Evolutionary conservation across 2,797 vertebrate genomes (phyloP).

Genomic region (Microcaecilia unicolor): DNA sequence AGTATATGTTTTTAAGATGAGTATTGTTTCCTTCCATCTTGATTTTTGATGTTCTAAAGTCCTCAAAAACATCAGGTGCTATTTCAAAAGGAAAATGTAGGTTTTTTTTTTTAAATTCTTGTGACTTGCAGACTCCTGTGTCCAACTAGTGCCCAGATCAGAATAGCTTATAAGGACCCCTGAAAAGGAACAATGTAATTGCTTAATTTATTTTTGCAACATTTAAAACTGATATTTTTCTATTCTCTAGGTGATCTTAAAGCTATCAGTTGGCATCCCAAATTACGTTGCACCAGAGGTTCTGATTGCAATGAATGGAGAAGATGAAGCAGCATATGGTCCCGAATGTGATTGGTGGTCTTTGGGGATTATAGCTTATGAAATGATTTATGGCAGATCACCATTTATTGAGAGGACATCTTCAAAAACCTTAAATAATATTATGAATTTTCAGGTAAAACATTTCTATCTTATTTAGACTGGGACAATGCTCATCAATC

Average conservation of each 20-base stretch:
- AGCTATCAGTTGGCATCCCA: conserved; percentile 72
- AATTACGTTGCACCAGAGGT: conserved; percentile 91
- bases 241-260: conserved; percentile 69
- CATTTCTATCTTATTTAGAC: background rate
- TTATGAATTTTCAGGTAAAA: conserved; percentile 85
- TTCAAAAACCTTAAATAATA: conserved; percentile 82
- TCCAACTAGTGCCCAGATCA: too few relatives aligned
- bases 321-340: conserved; percentile 59
- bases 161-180: too few relatives aligned
- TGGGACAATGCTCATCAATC: too few relatives aligned
- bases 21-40: too few relatives aligned
- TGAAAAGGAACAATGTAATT: too few relatives aligned
- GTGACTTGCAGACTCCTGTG: too few relatives aligned
- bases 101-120: too few relatives aligned
- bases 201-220: background rate
- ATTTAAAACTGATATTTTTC: background rate
- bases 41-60: too few relatives aligned
- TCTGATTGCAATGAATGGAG: conserved; percentile 57
- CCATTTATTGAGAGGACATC: conserved; percentile 83
- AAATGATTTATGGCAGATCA: conserved; percentile 83
- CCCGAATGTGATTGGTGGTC: conserved; percentile 95
- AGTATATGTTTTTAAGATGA: too few relatives aligned
- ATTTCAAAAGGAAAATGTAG: too few relatives aligned
- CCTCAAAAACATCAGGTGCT: too few relatives aligned
- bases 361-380: conserved; percentile 83